A percentile compares a stretch with the other conserved stretches of the same genome.
Evolutionary conservation across 2,113 vertebrate species (phyloP).

Genomic region (Daubentonia madagascariensis): DNA sequence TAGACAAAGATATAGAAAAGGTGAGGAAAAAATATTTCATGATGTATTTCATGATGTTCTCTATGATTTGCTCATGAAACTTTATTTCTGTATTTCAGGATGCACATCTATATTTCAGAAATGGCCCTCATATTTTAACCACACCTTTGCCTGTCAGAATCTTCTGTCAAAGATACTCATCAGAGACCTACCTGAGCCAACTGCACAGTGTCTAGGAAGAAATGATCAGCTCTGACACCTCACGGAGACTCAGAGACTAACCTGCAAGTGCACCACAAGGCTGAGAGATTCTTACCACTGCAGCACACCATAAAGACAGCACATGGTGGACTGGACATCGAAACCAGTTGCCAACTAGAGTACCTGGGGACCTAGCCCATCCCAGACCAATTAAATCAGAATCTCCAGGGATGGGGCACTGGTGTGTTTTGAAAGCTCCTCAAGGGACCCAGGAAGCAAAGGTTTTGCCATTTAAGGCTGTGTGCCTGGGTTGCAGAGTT

Average conservation of each 20-base stretch:
- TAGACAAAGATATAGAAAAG: neutral
- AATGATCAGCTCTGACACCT: neutral
- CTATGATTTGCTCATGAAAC: neutral
- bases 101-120: neutral
- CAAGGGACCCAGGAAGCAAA: neutral
- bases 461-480: neutral
- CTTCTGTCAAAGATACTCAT: neutral
- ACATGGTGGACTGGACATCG: neutral
- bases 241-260: neutral
- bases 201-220: too few relatives aligned
- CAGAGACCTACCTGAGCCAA: too few relatives aligned
- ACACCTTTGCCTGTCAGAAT: neutral
- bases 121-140: neutral
- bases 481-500: neutral
- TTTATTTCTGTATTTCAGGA: neutral
- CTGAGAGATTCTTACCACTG: neutral
- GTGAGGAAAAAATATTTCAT: neutral
- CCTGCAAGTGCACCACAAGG: neutral
- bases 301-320: neutral
- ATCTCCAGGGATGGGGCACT: neutral
- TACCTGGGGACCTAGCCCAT: neutral
- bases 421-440: neutral
- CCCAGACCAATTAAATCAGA: neutral
- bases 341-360: neutral
- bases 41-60: neutral